Percentiles rank a stretch among this genome's conserved stretches.
These are phyloP conservation scores for Chaetodon trifasciatus DNA, from an alignment of 2,797 vertebrate species.

Conservation along the genomic window DNA sequence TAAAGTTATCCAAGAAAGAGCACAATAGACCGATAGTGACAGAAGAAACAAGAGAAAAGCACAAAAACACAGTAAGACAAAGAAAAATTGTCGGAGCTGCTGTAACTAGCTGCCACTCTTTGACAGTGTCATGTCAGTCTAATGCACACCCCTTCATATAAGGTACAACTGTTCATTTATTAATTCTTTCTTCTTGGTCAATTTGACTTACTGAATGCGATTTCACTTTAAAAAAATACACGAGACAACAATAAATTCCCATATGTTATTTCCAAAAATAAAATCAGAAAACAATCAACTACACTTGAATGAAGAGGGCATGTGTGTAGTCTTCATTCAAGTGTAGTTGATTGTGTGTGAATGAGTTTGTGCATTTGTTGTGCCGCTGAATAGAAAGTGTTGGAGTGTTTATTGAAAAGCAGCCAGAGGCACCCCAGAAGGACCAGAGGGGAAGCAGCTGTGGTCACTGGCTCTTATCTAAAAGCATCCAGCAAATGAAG, in stretches of 20 bases:
- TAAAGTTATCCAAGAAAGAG: no score
- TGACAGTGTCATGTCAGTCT: no score
- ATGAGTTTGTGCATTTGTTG: slow-evolving; percentile 4
- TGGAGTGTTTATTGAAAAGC: slow-evolving; percentile 58
- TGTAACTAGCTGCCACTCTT: no score
- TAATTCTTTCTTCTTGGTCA: no score
- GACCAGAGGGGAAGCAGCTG: slow-evolving; percentile 67
- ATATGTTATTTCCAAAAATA: not conserved
- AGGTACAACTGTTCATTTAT: no score
- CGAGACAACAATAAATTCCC: not conserved
- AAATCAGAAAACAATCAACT: not conserved
- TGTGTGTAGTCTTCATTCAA: not conserved
- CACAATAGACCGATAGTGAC: no score
- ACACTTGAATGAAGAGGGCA: not conserved
- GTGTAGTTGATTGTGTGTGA: not conserved
- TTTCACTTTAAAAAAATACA: not conserved
- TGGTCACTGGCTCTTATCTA: slow-evolving; percentile 68
- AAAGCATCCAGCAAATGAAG: slow-evolving; percentile 72
- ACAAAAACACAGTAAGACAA: no score
- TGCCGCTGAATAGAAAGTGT: slow-evolving; percentile 26
- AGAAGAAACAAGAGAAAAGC: no score
- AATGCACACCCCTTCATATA: no score
- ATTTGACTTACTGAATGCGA: no score
- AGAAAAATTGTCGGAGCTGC: no score
- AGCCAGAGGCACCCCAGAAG: slow-evolving; percentile 29